These are phyloP conservation scores for Pseudorectes ferrugineus DNA, from an alignment of 2,113 vertebrate genomes.

Conservation along the genomic window DNA sequence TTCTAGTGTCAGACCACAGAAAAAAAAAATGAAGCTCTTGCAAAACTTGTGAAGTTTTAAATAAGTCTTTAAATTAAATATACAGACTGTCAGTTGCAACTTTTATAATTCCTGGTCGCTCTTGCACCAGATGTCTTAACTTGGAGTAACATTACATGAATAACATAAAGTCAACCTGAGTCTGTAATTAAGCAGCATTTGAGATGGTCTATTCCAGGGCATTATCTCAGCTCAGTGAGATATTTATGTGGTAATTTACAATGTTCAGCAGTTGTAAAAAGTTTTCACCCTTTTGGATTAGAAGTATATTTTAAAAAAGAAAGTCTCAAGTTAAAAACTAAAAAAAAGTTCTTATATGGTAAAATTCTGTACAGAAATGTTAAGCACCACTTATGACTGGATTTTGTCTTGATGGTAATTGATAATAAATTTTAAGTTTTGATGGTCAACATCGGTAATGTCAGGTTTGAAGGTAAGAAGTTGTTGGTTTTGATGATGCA, in stretches of 20 bases:
- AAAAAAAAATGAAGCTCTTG: conserved; percentile 65
- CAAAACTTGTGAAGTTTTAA: conserved; percentile 66
- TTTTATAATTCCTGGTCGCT: conserved; percentile 62
- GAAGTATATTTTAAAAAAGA: conserved; percentile 73
- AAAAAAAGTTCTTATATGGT: conserved; percentile 83
- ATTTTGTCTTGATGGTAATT: conserved; percentile 28
- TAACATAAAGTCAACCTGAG: conserved; percentile 90
- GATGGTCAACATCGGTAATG: neutral
- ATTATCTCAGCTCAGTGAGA: conserved; percentile 74
- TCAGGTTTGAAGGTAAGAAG: neutral
- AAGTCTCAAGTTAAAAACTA: conserved; percentile 77
- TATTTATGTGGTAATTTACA: conserved; percentile 81
- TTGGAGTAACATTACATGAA: conserved; percentile 74
- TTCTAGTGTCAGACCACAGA: conserved; percentile 77
- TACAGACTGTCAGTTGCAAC: conserved; percentile 67
- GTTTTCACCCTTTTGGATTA: conserved; percentile 75
- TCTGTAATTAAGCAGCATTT: conserved; percentile 96
- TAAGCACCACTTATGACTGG: conserved; percentile 87
- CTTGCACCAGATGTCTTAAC: conserved; percentile 65
- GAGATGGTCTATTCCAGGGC: conserved; percentile 92
- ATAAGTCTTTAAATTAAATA: conserved; percentile 79
- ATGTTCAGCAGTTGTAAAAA: conserved; percentile 81
- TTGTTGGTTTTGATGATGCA: neutral
- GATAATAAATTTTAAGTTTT: conserved; percentile 14
- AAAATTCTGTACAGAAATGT: conserved; percentile 89